Evolutionary conservation across 2,888 invertebrate genomes (phyloP).

Genomic region (Diarsia rubi): DNA sequence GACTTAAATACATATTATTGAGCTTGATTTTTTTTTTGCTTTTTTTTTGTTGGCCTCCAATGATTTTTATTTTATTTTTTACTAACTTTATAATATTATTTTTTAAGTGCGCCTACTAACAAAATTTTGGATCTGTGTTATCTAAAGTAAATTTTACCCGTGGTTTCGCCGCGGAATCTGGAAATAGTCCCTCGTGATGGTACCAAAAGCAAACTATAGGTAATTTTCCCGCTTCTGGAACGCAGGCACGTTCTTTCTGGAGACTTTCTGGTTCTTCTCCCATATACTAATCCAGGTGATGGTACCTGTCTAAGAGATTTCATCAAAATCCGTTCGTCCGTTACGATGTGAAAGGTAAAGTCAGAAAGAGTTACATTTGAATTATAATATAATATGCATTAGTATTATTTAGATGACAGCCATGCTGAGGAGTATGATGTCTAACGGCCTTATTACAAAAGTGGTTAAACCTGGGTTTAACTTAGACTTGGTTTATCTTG

Average conservation of each 20-base stretch:
- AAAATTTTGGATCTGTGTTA: too few relatives aligned
- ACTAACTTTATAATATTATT: too few relatives aligned
- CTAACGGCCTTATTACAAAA: too few relatives aligned
- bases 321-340: not conserved
- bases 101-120: too few relatives aligned
- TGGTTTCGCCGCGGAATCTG: not conserved
- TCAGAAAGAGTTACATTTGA: not conserved
- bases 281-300: not conserved
- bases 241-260: not conserved
- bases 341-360: not conserved
- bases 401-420: too few relatives aligned
- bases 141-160: too few relatives aligned
- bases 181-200: not conserved
- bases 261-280: not conserved
- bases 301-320: not conserved
- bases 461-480: too few relatives aligned
- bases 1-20: constrained; percentile 5
- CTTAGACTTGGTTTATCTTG: too few relatives aligned
- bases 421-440: too few relatives aligned
- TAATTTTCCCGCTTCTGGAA: not conserved
- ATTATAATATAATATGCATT: too few relatives aligned
- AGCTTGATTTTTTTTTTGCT: not conserved
- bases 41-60: too few relatives aligned
- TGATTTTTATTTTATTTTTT: too few relatives aligned
- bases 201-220: not conserved